Percentiles rank a stretch among this genome's conserved stretches.
Conservation (phyloP, 1,140 invertebrate species). For the Camponotus pennsylvanicus region DNA sequence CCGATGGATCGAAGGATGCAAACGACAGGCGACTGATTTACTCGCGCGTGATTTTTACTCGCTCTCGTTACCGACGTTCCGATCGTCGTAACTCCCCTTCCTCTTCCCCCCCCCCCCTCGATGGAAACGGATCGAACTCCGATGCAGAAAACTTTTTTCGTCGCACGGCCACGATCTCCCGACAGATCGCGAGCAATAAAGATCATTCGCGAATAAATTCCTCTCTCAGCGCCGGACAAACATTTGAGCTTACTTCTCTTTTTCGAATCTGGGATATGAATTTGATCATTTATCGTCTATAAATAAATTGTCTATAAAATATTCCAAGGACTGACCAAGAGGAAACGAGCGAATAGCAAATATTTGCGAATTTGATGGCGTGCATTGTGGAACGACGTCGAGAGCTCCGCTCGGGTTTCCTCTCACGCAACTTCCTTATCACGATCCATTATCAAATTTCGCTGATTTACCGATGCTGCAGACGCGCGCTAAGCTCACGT, state of each 20-base stretch:
- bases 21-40: slow-evolving; percentile 83
- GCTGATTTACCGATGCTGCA: not conserved
- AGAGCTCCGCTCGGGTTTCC: slow-evolving; percentile 6
- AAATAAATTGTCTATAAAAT: not conserved
- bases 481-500: not conserved
- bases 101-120: not conserved
- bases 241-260: not conserved
- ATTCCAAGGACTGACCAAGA: not conserved
- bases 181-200: slow-evolving; percentile 15
- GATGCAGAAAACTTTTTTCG: slow-evolving; percentile 57
- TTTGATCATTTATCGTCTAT: slow-evolving; percentile 17
- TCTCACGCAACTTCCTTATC: slow-evolving; percentile 45
- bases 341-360: not conserved
- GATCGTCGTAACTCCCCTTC: not conserved
- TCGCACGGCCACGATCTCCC: not conserved
- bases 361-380: not conserved
- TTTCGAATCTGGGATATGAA: slow-evolving; percentile 22
- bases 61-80: slow-evolving; percentile 65
- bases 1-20: slow-evolving; percentile 75
- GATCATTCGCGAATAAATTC: not conserved
- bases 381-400: not conserved
- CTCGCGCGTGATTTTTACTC: slow-evolving; percentile 75
- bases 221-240: not conserved
- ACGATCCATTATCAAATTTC: slow-evolving; percentile 45
- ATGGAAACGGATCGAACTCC: slow-evolving; percentile 17